Evolutionary conservation across 1,140 invertebrate genomes (phyloP).

Genomic region (Bradynema listronoti): DNA sequence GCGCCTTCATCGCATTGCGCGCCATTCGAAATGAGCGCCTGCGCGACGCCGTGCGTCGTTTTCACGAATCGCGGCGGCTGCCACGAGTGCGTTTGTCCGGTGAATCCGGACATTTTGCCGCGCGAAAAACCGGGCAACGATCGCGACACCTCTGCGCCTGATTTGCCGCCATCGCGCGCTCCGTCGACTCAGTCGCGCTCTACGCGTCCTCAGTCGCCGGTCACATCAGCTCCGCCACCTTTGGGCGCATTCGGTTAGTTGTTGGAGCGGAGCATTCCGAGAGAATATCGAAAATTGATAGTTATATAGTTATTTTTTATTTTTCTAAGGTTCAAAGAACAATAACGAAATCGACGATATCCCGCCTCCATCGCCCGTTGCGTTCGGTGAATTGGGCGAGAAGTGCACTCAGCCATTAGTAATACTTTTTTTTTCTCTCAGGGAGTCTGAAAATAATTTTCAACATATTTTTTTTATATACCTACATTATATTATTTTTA

Average conservation of each 20-base stretch:
- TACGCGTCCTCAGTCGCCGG: slow-evolving; percentile 5
- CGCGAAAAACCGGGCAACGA: slow-evolving; percentile 6
- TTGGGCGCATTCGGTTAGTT: neutral
- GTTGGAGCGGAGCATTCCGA: too few relatives aligned
- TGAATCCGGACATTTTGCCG: slow-evolving; percentile 20
- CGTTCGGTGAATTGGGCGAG: slow-evolving; percentile 34
- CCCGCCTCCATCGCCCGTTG: slow-evolving; percentile 15
- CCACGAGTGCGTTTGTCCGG: slow-evolving; percentile 53
- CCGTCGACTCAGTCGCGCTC: neutral
- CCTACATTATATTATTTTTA: slow-evolving; percentile 5
- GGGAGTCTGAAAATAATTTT: neutral
- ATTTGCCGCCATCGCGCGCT: neutral
- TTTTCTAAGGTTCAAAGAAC: too few relatives aligned
- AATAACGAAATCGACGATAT: too few relatives aligned
- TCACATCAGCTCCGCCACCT: slow-evolving; percentile 20
- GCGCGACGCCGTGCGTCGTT: slow-evolving; percentile 55
- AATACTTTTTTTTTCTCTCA: neutral
- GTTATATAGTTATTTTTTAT: too few relatives aligned
- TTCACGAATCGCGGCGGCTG: slow-evolving; percentile 53
- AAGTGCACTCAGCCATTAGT: slow-evolving; percentile 54
- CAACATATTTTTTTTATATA: neutral
- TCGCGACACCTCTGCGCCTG: neutral
- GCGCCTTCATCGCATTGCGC: too few relatives aligned
- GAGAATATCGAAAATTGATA: too few relatives aligned
- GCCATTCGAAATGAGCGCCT: too few relatives aligned